phyloP scores from a whole-genome alignment of 2,113 vertebrate genomes.

The Vulpes ferrilata region DNA sequence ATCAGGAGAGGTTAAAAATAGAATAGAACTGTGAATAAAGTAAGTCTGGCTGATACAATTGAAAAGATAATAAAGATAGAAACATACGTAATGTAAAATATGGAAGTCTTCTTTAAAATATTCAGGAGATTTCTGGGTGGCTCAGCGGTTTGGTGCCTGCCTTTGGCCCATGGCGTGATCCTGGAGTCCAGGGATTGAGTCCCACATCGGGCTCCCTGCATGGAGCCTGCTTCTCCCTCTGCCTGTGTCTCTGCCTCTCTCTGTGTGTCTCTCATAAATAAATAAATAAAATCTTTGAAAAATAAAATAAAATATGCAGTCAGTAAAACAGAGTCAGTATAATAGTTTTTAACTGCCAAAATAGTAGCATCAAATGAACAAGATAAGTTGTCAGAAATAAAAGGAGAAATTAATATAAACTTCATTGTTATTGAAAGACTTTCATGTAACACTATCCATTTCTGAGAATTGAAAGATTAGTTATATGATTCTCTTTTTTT shows the following conservation, averaged over 20 bases:
- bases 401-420: slow-evolving; percentile 1
- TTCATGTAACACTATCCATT: not conserved
- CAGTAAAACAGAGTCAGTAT: not conserved
- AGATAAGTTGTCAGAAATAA: not conserved
- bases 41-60: not conserved
- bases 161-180: too few species aligned
- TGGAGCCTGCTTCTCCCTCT: too few species aligned
- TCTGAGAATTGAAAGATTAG: not conserved
- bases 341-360: not conserved
- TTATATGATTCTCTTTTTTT: not conserved
- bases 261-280: too few species aligned
- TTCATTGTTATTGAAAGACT: not conserved
- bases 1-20: not conserved
- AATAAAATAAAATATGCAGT: not conserved
- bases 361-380: not conserved
- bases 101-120: not conserved
- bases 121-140: too few species aligned
- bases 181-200: too few species aligned
- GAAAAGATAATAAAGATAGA: not conserved
- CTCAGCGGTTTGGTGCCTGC: too few species aligned
- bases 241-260: too few species aligned
- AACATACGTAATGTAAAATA: not conserved
- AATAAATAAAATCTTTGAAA: too few species aligned
- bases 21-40: not conserved
- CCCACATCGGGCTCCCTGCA: too few species aligned